A percentile compares a stretch with the other conserved stretches of the same genome.
phyloP scores from a whole-genome alignment of 1,140 invertebrate species.

The Papilio xuthus region DNA sequence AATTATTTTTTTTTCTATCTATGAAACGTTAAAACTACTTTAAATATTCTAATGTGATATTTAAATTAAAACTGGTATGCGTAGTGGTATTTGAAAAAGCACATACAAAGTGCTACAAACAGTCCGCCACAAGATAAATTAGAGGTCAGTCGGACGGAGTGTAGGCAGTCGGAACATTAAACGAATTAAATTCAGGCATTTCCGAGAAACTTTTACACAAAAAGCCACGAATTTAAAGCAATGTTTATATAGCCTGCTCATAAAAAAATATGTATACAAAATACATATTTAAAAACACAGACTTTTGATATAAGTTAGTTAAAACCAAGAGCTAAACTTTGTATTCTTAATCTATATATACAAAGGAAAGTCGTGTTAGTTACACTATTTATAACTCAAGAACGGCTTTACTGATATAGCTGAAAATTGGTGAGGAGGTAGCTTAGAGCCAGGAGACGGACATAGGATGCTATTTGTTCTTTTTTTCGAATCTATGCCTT shows the following conservation, averaged over 20 bases:
- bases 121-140: constrained; percentile 9
- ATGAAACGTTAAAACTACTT: no score
- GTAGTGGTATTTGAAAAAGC: constrained; percentile 18
- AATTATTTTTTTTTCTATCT: no score
- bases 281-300: background rate
- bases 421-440: no score
- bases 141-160: constrained; percentile 6
- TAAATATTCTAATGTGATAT: background rate
- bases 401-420: no score
- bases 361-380: no score
- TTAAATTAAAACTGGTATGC: constrained; percentile 10
- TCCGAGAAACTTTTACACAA: background rate
- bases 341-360: no score
- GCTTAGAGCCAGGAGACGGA: no score
- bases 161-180: constrained; percentile 13
- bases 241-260: background rate
- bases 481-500: no score
- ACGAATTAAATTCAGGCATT: constrained; percentile 5
- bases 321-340: no score
- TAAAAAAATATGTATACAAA: background rate
- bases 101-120: background rate
- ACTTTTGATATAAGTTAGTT: no score
- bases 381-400: no score
- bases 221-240: background rate
- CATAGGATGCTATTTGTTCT: no score